Conservation (phyloP, 2,113 vertebrate genomes). For the Candoia aspera region DNA sequence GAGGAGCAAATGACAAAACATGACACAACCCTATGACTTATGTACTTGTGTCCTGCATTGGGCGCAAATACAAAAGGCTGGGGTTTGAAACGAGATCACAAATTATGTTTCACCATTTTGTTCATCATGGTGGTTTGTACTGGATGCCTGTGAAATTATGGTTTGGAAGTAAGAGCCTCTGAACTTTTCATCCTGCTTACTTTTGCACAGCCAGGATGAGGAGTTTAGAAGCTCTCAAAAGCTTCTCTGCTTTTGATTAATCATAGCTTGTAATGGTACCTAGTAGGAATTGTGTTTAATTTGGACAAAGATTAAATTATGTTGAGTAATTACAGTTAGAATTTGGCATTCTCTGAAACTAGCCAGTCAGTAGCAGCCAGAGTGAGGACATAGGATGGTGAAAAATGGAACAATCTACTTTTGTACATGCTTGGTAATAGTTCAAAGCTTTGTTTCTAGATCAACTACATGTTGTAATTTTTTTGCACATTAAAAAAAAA, state of each 20-base stretch:
- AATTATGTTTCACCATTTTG: background rate
- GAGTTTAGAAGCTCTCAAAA: background rate
- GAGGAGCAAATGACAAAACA: background rate
- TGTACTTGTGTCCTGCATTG: background rate
- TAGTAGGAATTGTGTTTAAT: background rate
- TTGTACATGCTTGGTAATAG: background rate
- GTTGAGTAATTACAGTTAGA: background rate
- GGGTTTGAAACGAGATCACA: background rate
- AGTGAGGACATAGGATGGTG: background rate
- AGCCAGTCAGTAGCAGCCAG: background rate
- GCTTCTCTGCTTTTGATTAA: background rate
- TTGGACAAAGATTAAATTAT: background rate
- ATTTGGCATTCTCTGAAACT: background rate
- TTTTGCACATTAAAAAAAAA: constrained; percentile 63
- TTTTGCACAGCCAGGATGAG: background rate
- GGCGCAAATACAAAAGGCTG: background rate
- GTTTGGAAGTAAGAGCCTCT: background rate
- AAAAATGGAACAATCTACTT: background rate
- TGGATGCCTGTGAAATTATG: background rate
- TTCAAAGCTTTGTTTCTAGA: constrained; percentile 42
- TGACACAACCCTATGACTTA: background rate
- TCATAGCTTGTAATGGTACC: background rate
- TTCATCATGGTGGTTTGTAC: background rate
- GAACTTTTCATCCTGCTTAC: background rate
- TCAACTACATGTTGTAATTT: constrained; percentile 56